Base-by-base conservation (phyloP, 2,888 invertebrate genomes). In the Hyalella azteca region DNA sequence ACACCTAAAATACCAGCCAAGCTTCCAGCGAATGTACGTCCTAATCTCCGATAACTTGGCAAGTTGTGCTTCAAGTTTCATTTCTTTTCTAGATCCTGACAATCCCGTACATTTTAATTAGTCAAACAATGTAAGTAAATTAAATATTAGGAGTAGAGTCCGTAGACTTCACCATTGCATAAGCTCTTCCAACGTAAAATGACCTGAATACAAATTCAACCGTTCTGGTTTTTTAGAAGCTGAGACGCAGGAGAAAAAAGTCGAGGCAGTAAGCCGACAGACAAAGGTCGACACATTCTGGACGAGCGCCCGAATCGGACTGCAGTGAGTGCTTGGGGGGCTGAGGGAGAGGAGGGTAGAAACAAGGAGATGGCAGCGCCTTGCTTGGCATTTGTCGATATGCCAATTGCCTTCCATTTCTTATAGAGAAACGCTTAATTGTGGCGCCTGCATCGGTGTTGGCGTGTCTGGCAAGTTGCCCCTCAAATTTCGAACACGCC, bases 381-480 rank as follows among this genome's bases (percentile, higher is more conserved):
- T 11, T 66, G 66, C 66, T 66, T 66, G 3, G 66, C 19, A 36
- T 29, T 59, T 11, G 66, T 66, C 66, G 13, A 66, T 66, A 66
- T 36, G 66, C 66, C 66, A 66, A 66, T 66, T 66, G 66, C 66
- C 36, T 66, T 66, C 66, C 66, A 66, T 66, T 66, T 36, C 32
- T 66, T 36, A 66, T 9, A 29, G 36, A 66, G 66, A 15, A 36
- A 36, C 36, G 66, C 66, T n/a, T n/a, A 22, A 36, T 13, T 11
- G 39, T 11, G 66, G 5, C 66, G 66, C 11, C 9, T 15, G 45
- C 59, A 29, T 5, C 3, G 13, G 4, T 22, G n/a, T 5, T 15
- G 59, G 9, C 39, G 36, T 54, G 54, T 3, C 11, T 4, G 7
- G 26, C 7, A 54, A 9, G 22, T 26, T n/a, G n/a, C n/a, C n/a